Conservation (phyloP, 2,113 vertebrate genomes). For the Entomyzon cyanotis region DNA sequence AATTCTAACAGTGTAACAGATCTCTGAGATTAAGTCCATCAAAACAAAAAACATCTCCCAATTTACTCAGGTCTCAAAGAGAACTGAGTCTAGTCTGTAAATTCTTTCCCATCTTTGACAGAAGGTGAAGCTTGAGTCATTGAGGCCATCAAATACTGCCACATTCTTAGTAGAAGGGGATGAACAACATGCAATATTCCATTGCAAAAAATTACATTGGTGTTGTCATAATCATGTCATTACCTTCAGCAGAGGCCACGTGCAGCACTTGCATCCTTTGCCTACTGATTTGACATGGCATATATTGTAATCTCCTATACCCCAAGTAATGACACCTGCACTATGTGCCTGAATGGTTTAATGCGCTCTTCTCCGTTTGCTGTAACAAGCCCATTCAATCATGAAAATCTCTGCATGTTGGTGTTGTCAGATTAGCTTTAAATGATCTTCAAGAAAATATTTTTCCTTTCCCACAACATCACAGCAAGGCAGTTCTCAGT, state of each 20-base stretch:
- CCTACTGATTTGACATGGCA: not conserved
- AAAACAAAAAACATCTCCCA: not conserved
- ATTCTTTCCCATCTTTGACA: not conserved
- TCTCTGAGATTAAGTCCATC: not conserved
- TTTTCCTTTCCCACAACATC: not conserved
- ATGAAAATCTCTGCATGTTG: not conserved
- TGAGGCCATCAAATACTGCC: not conserved
- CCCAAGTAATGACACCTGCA: not conserved
- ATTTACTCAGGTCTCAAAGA: not conserved
- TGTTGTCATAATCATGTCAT: not conserved
- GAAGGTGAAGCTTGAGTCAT: not conserved
- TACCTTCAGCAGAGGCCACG: not conserved
- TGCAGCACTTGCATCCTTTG: not conserved
- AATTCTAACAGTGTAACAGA: not conserved
- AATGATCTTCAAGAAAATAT: not conserved
- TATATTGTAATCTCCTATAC: not conserved
- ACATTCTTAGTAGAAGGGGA: not conserved
- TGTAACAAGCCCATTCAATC: not conserved
- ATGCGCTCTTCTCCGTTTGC: not conserved
- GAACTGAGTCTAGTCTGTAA: not conserved
- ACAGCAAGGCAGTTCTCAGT: not conserved
- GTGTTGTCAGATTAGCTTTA: not conserved
- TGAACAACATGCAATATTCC: not conserved
- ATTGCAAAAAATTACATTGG: not conserved
- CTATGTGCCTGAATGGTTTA: not conserved